These are phyloP conservation scores for Julus scandinavius DNA, from an alignment of 2,888 invertebrate species.

Conservation along the genomic window DNA sequence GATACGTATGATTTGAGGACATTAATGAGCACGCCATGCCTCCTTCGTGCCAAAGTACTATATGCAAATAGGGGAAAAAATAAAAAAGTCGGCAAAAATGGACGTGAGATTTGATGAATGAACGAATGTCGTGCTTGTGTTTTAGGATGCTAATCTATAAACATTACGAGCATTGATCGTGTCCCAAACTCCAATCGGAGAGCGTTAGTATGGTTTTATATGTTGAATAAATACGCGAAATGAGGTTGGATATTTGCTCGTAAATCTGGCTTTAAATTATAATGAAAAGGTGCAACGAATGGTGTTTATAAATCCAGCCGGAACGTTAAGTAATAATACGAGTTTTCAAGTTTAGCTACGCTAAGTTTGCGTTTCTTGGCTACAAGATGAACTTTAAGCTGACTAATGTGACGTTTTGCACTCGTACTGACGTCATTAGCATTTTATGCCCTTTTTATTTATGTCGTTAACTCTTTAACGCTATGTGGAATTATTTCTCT, in stretches of 20 bases:
- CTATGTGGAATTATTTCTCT: neutral
- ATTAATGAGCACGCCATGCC: slow-evolving; percentile 39
- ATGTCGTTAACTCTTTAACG: neutral
- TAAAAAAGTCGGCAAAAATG: neutral
- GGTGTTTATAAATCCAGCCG: neutral
- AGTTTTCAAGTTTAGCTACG: neutral
- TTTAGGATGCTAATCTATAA: slow-evolving; percentile 21
- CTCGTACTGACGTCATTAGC: neutral
- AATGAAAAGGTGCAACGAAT: neutral
- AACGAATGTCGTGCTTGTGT: slow-evolving; percentile 17
- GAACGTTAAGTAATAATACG: neutral
- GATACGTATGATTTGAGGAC: slow-evolving; percentile 3
- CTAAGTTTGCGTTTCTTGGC: neutral
- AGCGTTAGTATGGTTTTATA: neutral
- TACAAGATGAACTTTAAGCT: neutral
- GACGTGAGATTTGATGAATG: slow-evolving; percentile 16
- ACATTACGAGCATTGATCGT: neutral
- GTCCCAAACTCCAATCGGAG: too few relatives aligned
- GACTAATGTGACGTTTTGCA: neutral
- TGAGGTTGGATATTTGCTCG: neutral
- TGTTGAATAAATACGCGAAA: neutral
- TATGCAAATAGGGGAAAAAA: neutral
- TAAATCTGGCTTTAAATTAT: neutral
- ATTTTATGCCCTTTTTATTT: neutral
- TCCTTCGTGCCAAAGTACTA: neutral